Evolutionary conservation across 2,888 invertebrate genomes (phyloP).

Genomic region (Eupsilia transversa): DNA sequence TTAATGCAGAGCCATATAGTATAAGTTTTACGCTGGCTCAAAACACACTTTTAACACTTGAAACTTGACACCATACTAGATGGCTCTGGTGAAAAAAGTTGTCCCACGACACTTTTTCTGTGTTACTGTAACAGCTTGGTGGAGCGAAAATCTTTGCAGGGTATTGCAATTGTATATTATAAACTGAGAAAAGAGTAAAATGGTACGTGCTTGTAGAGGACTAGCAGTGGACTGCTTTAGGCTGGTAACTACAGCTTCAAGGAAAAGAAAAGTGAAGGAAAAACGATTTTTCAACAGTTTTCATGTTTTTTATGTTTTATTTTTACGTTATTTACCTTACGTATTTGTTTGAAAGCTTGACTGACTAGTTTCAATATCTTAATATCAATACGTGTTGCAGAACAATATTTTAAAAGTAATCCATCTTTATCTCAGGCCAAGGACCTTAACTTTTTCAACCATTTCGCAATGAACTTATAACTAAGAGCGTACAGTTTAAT

Average conservation of each 20-base stretch:
- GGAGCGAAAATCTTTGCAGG: background rate
- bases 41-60: no score
- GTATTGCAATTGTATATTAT: background rate
- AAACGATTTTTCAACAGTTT: background rate
- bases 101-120: background rate
- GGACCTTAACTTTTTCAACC: slow-evolving; percentile 55
- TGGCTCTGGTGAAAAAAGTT: no score
- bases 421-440: slow-evolving; percentile 59
- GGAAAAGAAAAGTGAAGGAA: background rate
- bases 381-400: slow-evolving; percentile 36
- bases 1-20: no score
- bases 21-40: no score
- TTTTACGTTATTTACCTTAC: background rate
- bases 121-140: background rate
- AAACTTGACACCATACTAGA: no score
- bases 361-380: background rate
- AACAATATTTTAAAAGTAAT: slow-evolving; percentile 52
- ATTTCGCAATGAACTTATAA: slow-evolving; percentile 64
- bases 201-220: background rate
- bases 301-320: background rate
- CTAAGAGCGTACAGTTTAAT: slow-evolving; percentile 66
- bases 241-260: background rate
- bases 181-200: background rate
- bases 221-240: background rate
- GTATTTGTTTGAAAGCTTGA: background rate